Base-by-base conservation (phyloP, 1,140 invertebrate species). In the Popillia japonica region DNA sequence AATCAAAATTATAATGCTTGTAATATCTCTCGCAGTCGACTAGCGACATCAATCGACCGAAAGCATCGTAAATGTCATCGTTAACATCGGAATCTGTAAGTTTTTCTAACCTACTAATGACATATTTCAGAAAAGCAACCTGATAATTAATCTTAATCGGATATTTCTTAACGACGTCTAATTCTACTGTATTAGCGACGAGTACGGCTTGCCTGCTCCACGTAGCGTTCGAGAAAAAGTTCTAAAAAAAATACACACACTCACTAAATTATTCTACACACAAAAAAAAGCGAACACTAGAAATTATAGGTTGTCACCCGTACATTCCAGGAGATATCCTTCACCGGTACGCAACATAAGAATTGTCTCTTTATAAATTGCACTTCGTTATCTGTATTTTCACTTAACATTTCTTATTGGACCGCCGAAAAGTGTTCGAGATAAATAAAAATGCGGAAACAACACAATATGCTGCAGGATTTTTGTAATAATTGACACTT, bases 141-240 rank as follows among this genome's bases (percentile, higher is more conserved):
- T 88, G 88, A 82, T 90, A 90, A 1, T 87, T 86, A 59, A 82
- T 79, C 82, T 87, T 88, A 23, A 89, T 78, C 10, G 89, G 88
- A 82, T 87, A 88, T 75, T 86, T 85, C 27, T 84, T 78, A 55
- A 88, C 82, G 10, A 87, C 40, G 3, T 83, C 75, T 77, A 82
- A 84, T 75, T 87, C 83, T 22, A 90, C 82, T n/a, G 88, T 90
- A 17, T 78, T 80, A 73, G 87, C 79, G 14, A 90, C 78, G 72
- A 90, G 83, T 72, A 81, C 48, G 73, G 84, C 81, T 82, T 90
- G 89, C 2, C 85, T 78, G 40, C 81, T 61, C 78, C 84, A 79
- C 34, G 40, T 83, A 64, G 40, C 20, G 27, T 10, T 14, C 22
- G 23, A 8, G 22, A 81, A 44, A 73, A 80, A 76, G 64, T 82